phyloP scores from a whole-genome alignment of 2,113 vertebrate genomes.

The Platichthys flesus region DNA sequence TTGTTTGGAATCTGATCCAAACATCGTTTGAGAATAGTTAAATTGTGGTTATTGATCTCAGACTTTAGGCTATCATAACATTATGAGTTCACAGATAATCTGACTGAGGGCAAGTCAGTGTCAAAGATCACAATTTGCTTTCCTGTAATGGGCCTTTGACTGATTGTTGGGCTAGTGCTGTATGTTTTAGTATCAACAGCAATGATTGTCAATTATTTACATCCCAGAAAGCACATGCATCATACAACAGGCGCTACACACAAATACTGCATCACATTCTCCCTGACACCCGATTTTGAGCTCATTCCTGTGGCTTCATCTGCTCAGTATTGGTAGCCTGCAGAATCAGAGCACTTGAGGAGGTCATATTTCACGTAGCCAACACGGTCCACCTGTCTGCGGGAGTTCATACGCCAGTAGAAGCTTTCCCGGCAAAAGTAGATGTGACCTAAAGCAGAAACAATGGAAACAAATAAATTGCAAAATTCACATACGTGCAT shows the following conservation, averaged over 20 bases:
- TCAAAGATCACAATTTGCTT: constrained; percentile 25
- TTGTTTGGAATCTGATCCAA: constrained; percentile 43
- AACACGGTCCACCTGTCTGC: constrained; percentile 82
- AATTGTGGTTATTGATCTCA: constrained; percentile 24
- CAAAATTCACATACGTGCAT: not conserved
- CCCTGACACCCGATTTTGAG: constrained; percentile 25
- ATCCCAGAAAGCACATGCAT: constrained; percentile 58
- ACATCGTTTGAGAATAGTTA: constrained; percentile 34
- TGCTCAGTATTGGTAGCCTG: constrained; percentile 47
- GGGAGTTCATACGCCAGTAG: constrained; percentile 87
- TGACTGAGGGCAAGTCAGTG: constrained; percentile 17
- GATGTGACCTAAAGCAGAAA: constrained; percentile 76
- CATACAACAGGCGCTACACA: constrained; percentile 35
- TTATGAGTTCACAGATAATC: constrained; percentile 58
- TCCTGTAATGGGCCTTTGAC: constrained; percentile 11
- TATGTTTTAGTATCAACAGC: constrained; percentile 16
- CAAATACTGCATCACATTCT: constrained; percentile 51
- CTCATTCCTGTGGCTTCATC: constrained; percentile 19
- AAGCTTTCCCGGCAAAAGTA: constrained; percentile 86
- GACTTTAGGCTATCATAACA: constrained; percentile 16
- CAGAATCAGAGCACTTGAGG: constrained; percentile 80
- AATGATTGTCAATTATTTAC: constrained; percentile 42
- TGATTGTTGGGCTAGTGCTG: constrained; percentile 22
- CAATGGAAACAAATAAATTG: not conserved
- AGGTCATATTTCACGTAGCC: constrained; percentile 87